phyloP scores from a whole-genome alignment of 2,888 invertebrate genomes.

The Drosophila mettleri region DNA sequence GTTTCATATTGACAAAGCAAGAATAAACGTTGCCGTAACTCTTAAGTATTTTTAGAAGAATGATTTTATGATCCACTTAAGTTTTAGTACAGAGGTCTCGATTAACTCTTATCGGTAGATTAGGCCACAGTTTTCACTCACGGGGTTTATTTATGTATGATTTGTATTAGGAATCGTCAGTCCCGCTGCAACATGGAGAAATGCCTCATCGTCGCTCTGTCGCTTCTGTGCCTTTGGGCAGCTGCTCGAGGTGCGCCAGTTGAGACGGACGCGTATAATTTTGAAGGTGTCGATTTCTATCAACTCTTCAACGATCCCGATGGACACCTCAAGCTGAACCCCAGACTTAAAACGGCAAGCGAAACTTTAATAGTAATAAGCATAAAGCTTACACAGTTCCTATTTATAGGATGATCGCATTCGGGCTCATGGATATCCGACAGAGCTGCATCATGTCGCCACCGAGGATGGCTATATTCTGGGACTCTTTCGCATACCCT shows the following conservation, averaged over 20 bases:
- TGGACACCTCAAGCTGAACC: slow-evolving; percentile 33
- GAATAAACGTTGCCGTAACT: not conserved
- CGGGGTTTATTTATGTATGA: slow-evolving; percentile 14
- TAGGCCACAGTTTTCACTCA: not conserved
- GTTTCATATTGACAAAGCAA: not conserved
- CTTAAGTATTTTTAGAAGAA: not conserved
- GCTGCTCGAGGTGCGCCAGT: slow-evolving; percentile 7
- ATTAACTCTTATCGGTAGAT: slow-evolving; percentile 29
- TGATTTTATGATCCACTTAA: slow-evolving; percentile 9
- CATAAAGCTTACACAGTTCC: not conserved
- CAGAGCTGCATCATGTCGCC: slow-evolving; percentile 87
- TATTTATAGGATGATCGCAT: slow-evolving; percentile 54
- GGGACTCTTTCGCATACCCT: slow-evolving; percentile 75
- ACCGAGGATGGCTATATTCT: slow-evolving; percentile 77
- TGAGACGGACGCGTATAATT: not conserved
- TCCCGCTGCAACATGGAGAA: slow-evolving; percentile 23
- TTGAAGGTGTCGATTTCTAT: slow-evolving; percentile 30
- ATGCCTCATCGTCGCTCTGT: slow-evolving; percentile 9
- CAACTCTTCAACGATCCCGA: slow-evolving; percentile 46
- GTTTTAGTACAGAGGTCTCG: not conserved
- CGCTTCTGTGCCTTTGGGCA: slow-evolving; percentile 3
- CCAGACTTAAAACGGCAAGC: slow-evolving; percentile 35
- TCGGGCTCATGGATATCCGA: slow-evolving; percentile 86
- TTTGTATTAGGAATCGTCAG: slow-evolving; percentile 4
- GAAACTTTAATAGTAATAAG: not conserved